Evolutionary conservation across 2,888 invertebrate genomes (phyloP).

Genomic region (Mamestra brassicae): DNA sequence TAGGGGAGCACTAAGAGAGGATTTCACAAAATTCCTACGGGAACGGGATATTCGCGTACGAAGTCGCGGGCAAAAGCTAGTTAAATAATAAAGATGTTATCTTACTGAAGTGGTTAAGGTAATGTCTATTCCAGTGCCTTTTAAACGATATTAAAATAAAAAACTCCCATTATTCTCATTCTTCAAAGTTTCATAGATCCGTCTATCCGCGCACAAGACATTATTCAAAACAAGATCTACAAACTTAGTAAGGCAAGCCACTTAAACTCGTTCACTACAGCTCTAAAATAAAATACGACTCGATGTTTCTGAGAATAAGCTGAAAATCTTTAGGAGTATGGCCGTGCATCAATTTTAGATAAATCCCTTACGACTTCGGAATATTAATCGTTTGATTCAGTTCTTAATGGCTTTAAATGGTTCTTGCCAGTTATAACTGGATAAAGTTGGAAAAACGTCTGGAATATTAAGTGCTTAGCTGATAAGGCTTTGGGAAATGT

Average conservation of each 20-base stretch:
- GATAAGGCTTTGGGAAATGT: conserved; percentile 35
- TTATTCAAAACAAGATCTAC: conserved; percentile 7
- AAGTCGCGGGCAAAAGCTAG: too few relatives aligned
- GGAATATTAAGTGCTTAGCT: conserved; percentile 56
- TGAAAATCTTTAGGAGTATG: conserved; percentile 30
- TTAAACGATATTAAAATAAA: conserved; percentile 3
- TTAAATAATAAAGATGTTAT: not conserved
- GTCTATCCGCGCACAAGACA: not conserved
- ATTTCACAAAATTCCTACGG: too few relatives aligned
- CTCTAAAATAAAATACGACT: conserved; percentile 27
- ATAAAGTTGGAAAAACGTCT: conserved; percentile 54
- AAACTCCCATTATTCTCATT: not conserved
- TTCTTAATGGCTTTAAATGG: conserved; percentile 64
- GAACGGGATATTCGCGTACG: not conserved
- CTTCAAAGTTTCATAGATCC: conserved; percentile 13
- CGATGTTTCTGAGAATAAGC: conserved; percentile 22
- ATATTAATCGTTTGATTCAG: conserved; percentile 64
- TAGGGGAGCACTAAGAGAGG: too few relatives aligned
- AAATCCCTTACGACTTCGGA: conserved; percentile 57
- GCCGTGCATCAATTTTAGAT: conserved; percentile 54
- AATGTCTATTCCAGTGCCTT: conserved; percentile 3
- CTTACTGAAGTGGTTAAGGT: not conserved
- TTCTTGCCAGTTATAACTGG: conserved; percentile 49
- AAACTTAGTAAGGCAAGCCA: conserved; percentile 9
- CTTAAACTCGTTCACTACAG: conserved; percentile 17